phyloP scores from a whole-genome alignment of 2,888 invertebrate species.

The Drosophila phalerata region DNA sequence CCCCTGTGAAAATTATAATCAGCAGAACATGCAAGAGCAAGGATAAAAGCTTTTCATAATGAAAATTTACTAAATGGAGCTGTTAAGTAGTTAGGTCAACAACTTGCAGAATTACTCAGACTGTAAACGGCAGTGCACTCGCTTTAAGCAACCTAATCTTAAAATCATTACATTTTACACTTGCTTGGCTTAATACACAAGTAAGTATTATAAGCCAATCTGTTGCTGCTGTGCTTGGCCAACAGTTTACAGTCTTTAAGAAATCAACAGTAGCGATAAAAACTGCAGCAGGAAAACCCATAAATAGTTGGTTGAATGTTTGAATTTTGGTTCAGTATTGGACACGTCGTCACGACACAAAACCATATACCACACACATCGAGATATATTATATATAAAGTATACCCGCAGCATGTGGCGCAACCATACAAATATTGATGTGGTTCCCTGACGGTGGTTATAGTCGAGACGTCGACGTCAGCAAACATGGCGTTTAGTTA shows the following conservation, averaged over 20 bases:
- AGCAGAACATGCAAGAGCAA: background rate
- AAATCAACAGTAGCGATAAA: constrained; percentile 24
- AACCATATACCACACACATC: background rate
- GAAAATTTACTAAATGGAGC: background rate
- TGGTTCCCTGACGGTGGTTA: constrained; percentile 28
- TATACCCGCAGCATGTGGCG: constrained; percentile 20
- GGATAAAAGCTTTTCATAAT: too few relatives aligned
- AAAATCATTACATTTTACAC: constrained; percentile 10
- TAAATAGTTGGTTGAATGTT: constrained; percentile 16
- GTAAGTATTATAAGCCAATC: constrained; percentile 12
- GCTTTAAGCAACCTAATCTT: background rate
- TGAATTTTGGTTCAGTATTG: constrained; percentile 50
- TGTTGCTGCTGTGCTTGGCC: constrained; percentile 10
- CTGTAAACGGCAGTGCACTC: background rate
- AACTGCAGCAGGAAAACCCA: constrained; percentile 22
- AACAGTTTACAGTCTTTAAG: constrained; percentile 8
- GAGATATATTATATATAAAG: background rate
- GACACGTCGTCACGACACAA: constrained; percentile 38
- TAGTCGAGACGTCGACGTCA: constrained; percentile 6
- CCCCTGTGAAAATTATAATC: background rate
- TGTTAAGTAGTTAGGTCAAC: background rate
- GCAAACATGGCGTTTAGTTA: constrained; percentile 30
- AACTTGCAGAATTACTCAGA: background rate
- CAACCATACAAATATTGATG: constrained; percentile 60
- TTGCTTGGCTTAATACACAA: constrained; percentile 14